Base-by-base conservation (phyloP, 64 coral and sea anemone genomes). In the Pachyseris speciosa region DNA sequence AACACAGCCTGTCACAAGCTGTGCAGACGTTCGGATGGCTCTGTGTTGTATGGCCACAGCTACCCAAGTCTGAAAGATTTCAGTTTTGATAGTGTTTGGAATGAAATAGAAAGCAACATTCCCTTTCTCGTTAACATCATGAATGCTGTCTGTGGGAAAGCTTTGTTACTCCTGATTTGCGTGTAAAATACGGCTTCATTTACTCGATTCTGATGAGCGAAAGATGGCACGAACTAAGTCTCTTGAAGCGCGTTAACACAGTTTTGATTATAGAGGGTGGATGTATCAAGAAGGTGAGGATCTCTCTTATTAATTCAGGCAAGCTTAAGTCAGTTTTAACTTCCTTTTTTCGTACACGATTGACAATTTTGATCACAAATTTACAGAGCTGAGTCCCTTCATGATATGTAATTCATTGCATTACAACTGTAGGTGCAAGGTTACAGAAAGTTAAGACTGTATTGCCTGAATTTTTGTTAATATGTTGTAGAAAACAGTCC, bases 141-240 rank as follows among this genome's bases (percentile, higher is more conserved):
- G 88, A 90, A 80, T 25, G 88, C 75, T 25, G 40, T 90, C 9
- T 58, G 53, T 90, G 88, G 55, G 24, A 67, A 9, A 59, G 75
- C 36, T 28, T 29, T 41, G 37, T 40, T 20, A 33, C 65, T 3
- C 50, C 31, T 39, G 69, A 84, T 51, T 59, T 92, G 3, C 47
- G 48, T 75, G 78, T 83, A 45, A 83, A 83, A 39, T 91, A 73
- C 40, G 24, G 42, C n/a, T 83, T 84, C 37, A 33, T 91, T 10
- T 91, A 91, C 50, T 91, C 89, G 1, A 91, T 91, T 39, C 89
- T 91, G 7, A 91, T 91, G 89, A 74, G 34, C 67, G 89, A 91
- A 45, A 72, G 89, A 74, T 91, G 89, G 89, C 64, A 91, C 49
- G 89, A 91, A 57, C 78, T 91, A 7, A 83, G 7, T 27, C 44